Conservation (phyloP, 1,140 invertebrate species). For the Aphis craccivora region DNA sequence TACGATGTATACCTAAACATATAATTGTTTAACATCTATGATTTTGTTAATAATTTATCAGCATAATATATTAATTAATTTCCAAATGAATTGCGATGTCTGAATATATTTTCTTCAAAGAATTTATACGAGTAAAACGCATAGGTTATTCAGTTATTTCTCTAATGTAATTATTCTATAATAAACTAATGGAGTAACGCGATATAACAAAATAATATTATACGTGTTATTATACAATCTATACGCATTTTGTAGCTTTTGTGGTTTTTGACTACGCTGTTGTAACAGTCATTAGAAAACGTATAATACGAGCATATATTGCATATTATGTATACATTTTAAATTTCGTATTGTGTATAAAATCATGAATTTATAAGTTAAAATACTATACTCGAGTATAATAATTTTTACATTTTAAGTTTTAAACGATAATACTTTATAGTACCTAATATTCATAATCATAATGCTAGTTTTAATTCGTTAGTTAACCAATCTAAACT, state of each 20-base stretch:
- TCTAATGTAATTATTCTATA: background rate
- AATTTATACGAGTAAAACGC: background rate
- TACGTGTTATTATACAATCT: background rate
- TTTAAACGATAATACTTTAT: background rate
- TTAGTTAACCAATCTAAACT: background rate
- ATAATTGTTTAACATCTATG: background rate
- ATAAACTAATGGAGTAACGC: background rate
- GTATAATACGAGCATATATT: background rate
- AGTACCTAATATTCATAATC: too few species aligned
- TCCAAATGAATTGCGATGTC: background rate
- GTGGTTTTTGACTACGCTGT: background rate
- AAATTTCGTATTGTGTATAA: background rate
- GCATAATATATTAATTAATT: background rate
- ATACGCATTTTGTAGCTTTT: background rate
- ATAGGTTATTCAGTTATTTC: background rate
- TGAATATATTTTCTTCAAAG: background rate
- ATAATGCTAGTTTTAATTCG: too few species aligned
- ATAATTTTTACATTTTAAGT: background rate
- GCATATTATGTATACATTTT: background rate
- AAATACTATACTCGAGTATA: background rate
- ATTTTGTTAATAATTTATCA: background rate
- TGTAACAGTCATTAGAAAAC: background rate
- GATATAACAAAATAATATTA: background rate
- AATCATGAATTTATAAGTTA: background rate
- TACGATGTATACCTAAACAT: too few species aligned